phyloP scores from a whole-genome alignment of 2,888 invertebrate genomes.

The Latrodectus elegans region DNA sequence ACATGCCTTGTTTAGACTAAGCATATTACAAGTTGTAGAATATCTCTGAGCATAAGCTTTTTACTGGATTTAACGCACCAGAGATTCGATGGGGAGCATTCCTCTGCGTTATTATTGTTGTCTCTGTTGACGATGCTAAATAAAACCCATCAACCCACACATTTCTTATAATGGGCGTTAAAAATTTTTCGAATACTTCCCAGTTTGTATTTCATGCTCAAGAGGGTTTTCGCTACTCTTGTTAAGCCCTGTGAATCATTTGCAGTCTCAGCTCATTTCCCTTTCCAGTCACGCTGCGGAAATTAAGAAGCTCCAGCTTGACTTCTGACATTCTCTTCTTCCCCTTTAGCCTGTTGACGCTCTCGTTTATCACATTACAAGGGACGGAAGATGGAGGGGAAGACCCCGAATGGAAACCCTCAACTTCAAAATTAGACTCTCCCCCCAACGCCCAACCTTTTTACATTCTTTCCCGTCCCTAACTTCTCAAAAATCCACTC shows the following conservation, averaged over 20 bases:
- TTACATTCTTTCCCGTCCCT: background rate
- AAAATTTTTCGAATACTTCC: background rate
- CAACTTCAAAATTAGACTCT: background rate
- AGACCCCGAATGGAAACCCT: background rate
- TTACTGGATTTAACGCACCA: background rate
- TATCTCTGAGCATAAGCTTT: background rate
- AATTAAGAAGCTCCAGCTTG: constrained; percentile 24
- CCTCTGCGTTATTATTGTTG: background rate
- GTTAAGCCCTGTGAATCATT: background rate
- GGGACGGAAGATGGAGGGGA: background rate
- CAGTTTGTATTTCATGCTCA: background rate
- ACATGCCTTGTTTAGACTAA: background rate
- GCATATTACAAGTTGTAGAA: background rate
- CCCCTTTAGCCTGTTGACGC: background rate
- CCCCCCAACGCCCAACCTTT: background rate
- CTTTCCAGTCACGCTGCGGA: constrained; percentile 18
- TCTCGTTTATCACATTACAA: constrained; percentile 23
- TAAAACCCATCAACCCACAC: background rate
- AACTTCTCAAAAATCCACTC: background rate
- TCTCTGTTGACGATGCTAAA: background rate
- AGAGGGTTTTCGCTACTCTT: background rate
- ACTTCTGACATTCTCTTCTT: background rate
- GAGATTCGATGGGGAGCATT: background rate
- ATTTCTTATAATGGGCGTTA: background rate
- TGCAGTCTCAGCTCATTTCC: constrained; percentile 39